Evolutionary conservation across 2,113 vertebrate species (phyloP), one percentile per base, ranked within the genome.

Genomic region (Clarias gariepinus): DNA sequence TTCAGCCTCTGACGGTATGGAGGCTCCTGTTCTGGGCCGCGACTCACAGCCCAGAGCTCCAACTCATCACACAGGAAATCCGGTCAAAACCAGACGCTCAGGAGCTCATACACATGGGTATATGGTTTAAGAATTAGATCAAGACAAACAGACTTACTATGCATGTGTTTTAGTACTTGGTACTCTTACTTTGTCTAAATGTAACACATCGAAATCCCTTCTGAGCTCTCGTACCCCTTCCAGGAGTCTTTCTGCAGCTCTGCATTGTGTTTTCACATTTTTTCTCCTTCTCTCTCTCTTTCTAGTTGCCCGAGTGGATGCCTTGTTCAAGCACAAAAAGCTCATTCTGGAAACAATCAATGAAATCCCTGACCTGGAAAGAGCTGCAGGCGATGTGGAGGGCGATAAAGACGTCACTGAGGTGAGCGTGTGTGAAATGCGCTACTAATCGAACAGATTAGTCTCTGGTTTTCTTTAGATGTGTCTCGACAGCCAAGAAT

Each of bases 101-200:
- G 0, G 74, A 90, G 33, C 95, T 95, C 86, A 92, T 96, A 87
- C 91, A 79, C 58, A 88, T 92, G 73, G 93, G 94, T 95, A 82
- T 12, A 64, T 36, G 1, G n/a, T 41, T 41, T 33, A 13, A 53
- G 23, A 53, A 53, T 77, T n/a, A n/a, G 2, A 55, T 28, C 18
- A 52, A 68, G 28, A 33, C 18, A 25, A 74, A 47, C 71, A 47
- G 36, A 21, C 36, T 36, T 73, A 19, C 9, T 25, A 19, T 52
- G 47, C 36, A 47, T 74, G 21, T 2, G 1, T 73, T 3, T 11
- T 4, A 73, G 69, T 69, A 18, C 68, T 71, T 16, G 10, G 69
- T 3, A 15, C 21, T 76, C 21, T 25, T 52, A 77, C 1, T 77
- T 2, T 13, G 4, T 53, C 33, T 41, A 41, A 73, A 73, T 41